Evolutionary conservation across 2,888 invertebrate species (phyloP).

Genomic region (Helobdella robusta): DNA sequence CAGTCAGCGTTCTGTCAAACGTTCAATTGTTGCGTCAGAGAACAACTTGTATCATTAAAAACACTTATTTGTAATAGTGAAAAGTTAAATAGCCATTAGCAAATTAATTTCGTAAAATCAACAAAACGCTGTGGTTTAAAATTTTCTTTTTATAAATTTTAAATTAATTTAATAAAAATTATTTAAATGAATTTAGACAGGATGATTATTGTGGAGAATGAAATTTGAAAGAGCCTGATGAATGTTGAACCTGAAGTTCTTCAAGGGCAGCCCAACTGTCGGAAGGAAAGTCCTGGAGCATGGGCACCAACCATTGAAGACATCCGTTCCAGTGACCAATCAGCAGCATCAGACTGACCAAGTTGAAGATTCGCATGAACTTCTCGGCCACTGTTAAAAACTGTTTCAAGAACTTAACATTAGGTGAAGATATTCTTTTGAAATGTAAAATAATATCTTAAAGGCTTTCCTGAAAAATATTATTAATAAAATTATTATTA

Average conservation of each 20-base stretch:
- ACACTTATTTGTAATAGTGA: too few species aligned
- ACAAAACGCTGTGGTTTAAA: too few species aligned
- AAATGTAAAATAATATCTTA: too few species aligned
- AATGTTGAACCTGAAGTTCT: conserved; percentile 31
- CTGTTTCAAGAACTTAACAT: too few species aligned
- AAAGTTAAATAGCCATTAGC: too few species aligned
- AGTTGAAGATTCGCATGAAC: conserved; percentile 98
- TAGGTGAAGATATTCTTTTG: too few species aligned
- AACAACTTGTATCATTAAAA: too few species aligned
- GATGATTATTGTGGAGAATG: not conserved
- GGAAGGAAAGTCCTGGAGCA: conserved; percentile 93
- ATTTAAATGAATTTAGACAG: not conserved
- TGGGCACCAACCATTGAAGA: conserved; percentile 93
- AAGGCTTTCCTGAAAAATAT: too few species aligned
- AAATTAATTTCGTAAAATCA: too few species aligned
- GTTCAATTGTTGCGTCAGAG: not conserved
- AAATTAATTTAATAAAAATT: not conserved
- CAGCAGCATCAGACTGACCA: conserved; percentile 97
- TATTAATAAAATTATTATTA: not conserved
- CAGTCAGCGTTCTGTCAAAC: conserved; percentile 78
- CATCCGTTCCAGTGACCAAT: conserved; percentile 99
- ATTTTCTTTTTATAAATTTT: not conserved
- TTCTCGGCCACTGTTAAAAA: conserved; percentile 46
- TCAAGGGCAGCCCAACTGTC: conserved; percentile 98
- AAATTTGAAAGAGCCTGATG: not conserved